phyloP scores from a whole-genome alignment of 2,113 vertebrate genomes.

The Ploceus nigricollis region DNA sequence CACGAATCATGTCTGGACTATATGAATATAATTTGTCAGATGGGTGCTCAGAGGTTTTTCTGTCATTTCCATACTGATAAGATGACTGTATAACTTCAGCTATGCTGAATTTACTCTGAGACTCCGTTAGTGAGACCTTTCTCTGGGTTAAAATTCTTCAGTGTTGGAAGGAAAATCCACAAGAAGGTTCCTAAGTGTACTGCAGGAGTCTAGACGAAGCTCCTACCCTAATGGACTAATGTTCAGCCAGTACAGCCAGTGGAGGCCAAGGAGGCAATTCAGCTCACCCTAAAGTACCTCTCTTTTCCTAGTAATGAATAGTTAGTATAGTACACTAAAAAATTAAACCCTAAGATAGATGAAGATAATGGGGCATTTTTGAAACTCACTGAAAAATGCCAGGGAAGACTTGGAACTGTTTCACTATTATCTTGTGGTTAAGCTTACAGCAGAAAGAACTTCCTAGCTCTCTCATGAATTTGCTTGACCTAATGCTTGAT shows the following conservation, averaged over 20 bases:
- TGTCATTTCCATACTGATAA: background rate
- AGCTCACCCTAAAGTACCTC: background rate
- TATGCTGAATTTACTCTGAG: background rate
- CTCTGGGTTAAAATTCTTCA: background rate
- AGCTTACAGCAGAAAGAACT: background rate
- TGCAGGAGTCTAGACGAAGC: background rate
- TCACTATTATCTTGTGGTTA: background rate
- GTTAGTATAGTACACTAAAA: background rate
- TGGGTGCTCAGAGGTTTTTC: background rate
- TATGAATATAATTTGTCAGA: background rate
- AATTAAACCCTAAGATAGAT: background rate
- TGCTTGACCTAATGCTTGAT: background rate
- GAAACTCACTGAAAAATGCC: background rate
- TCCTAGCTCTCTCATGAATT: background rate
- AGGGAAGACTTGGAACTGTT: background rate
- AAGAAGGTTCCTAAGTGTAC: background rate
- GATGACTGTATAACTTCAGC: background rate
- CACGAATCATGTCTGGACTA: background rate
- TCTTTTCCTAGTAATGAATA: background rate
- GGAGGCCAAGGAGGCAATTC: background rate
- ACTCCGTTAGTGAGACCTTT: background rate
- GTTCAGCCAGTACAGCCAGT: background rate
- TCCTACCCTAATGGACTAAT: background rate
- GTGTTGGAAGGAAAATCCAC: background rate
- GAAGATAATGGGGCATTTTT: background rate